These are phyloP conservation scores for Danio choprae DNA, from an alignment of 2,797 vertebrate species.

Conservation along the genomic window DNA sequence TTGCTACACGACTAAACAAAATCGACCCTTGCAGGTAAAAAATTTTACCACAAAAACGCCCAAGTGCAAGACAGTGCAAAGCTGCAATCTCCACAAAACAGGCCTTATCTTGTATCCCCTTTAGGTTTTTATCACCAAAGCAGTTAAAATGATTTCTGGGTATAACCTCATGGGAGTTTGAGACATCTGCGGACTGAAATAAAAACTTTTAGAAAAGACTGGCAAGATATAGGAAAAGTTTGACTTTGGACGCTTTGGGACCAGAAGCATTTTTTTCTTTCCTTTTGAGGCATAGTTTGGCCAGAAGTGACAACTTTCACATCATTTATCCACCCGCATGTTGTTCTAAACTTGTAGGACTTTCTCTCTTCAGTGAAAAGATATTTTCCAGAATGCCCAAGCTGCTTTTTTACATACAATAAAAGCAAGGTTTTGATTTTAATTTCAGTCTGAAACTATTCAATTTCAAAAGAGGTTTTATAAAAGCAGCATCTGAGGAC, in stretches of 20 bases:
- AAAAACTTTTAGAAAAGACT: slow-evolving; percentile 46
- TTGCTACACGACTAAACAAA: slow-evolving; percentile 12
- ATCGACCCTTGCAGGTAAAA: background rate
- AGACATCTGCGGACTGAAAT: slow-evolving; percentile 55
- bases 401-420: background rate
- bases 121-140: slow-evolving; percentile 66
- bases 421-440: background rate
- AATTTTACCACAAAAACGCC: background rate
- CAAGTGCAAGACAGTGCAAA: slow-evolving; percentile 5
- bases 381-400: background rate
- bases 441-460: background rate
- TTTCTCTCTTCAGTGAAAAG: background rate
- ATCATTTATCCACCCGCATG: background rate
- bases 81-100: slow-evolving; percentile 53
- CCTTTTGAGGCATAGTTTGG: background rate
- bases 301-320: background rate
- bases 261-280: slow-evolving; percentile 42
- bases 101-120: slow-evolving; percentile 62
- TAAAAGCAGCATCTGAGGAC: too few relatives aligned
- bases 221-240: slow-evolving; percentile 45
- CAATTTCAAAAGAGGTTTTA: too few relatives aligned
- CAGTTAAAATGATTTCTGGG: slow-evolving; percentile 70
- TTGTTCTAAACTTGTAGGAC: background rate
- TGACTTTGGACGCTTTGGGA: slow-evolving; percentile 45
- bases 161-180: slow-evolving; percentile 65